Evolutionary conservation across 2,113 vertebrate genomes (phyloP).

Genomic region (Galeopterus variegatus): DNA sequence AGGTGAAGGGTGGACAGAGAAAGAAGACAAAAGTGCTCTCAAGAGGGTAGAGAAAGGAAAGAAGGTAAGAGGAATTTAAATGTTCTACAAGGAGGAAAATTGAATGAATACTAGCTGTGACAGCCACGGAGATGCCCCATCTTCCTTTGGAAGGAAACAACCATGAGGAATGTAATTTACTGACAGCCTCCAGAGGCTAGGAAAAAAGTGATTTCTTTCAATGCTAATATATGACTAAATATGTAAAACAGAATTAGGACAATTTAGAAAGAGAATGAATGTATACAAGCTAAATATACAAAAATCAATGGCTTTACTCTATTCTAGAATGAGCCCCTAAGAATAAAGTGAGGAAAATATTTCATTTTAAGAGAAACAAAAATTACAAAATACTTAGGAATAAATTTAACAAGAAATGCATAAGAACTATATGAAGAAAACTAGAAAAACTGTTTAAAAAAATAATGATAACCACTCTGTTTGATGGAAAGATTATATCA

Average conservation of each 20-base stretch:
- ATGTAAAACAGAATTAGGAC: slow-evolving; percentile 12
- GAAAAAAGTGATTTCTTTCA: background rate
- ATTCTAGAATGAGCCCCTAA: slow-evolving; percentile 15
- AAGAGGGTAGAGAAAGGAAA: background rate
- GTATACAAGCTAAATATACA: background rate
- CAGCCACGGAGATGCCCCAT: background rate
- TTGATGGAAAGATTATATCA: background rate
- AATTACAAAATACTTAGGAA: slow-evolving; percentile 6
- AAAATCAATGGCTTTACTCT: background rate
- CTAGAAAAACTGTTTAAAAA: background rate
- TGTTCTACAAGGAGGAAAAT: background rate
- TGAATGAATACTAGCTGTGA: background rate
- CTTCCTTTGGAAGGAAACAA: background rate
- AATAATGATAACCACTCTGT: background rate
- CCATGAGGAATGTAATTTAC: background rate
- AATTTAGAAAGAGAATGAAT: background rate
- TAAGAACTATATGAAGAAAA: slow-evolving; percentile 6
- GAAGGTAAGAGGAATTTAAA: background rate
- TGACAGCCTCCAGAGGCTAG: background rate
- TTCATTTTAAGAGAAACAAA: background rate
- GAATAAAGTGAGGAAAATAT: background rate
- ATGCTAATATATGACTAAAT: background rate
- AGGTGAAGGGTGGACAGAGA: background rate
- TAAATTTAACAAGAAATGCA: background rate
- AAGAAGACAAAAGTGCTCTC: background rate